Conservation (phyloP, 2,113 vertebrate genomes). For the Leucopsar rothschildi region DNA sequence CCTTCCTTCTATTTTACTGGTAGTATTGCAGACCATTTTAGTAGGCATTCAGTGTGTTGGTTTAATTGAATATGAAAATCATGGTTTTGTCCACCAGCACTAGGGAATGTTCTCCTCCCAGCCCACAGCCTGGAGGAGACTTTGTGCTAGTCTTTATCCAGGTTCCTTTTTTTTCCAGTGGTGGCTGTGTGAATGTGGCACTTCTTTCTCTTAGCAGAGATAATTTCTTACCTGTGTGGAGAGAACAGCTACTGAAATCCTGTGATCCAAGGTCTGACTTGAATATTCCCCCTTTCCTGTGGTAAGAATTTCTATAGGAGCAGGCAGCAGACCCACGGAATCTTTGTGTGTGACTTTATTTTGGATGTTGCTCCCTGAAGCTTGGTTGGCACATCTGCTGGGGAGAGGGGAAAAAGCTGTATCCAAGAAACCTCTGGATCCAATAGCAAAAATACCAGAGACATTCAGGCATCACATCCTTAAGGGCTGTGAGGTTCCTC, state of each 20-base stretch:
- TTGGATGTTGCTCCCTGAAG: neutral
- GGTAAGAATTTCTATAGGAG: neutral
- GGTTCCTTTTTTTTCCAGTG: neutral
- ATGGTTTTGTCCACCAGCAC: neutral
- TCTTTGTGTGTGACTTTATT: fast-evolving
- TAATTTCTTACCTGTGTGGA: neutral
- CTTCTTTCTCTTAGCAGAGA: neutral
- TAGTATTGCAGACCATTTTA: neutral
- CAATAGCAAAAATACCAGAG: neutral
- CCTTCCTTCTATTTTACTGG: neutral
- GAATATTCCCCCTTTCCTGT: neutral
- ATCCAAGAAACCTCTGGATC: neutral
- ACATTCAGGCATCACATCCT: neutral
- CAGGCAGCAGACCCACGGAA: neutral
- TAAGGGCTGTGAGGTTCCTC: neutral
- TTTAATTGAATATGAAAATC: neutral
- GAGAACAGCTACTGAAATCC: neutral
- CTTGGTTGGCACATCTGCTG: neutral
- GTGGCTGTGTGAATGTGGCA: neutral
- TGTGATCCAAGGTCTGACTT: neutral
- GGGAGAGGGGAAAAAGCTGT: neutral
- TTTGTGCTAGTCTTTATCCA: neutral
- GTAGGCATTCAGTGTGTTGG: neutral
- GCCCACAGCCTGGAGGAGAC: neutral
- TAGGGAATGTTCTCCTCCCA: neutral